A percentile compares a stretch with the other conserved stretches of the same genome.
These are phyloP conservation scores for Chaetophractus vellerosus DNA, from an alignment of 2,797 vertebrate species.

Conservation along the genomic window DNA sequence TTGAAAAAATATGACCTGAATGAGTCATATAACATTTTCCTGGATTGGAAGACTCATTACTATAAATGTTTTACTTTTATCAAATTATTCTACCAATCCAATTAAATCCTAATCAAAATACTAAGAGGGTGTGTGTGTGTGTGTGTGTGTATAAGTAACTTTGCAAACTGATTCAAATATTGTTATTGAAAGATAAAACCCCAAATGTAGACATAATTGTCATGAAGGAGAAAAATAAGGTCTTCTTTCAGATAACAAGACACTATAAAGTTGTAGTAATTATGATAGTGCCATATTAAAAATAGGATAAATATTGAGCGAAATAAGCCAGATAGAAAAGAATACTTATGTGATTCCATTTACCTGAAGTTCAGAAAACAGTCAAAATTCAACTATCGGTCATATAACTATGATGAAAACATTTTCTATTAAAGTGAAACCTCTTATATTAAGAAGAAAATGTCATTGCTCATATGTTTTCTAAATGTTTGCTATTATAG, in stretches of 20 bases:
- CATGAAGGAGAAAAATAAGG: not conserved
- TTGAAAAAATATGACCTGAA: not conserved
- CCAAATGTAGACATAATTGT: not conserved
- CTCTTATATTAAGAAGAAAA: not conserved
- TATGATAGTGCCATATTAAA: not conserved
- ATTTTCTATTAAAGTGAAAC: not conserved
- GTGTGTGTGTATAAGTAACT: not conserved
- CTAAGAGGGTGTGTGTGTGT: not conserved
- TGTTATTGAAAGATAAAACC: not conserved
- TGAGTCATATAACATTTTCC: not conserved
- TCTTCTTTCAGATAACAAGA: not conserved
- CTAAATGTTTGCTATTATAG: not conserved
- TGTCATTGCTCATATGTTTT: not conserved
- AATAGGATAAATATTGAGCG: conserved; percentile 6
- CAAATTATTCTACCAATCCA: not conserved
- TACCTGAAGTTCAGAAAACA: conserved; percentile 9
- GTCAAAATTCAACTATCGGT: not conserved
- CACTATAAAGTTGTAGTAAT: not conserved
- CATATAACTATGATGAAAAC: too few relatives aligned
- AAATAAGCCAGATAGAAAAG: not conserved
- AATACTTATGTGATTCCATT: not conserved
- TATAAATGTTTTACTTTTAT: not conserved
- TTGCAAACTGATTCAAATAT: not conserved
- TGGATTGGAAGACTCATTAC: not conserved
- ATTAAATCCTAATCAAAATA: not conserved